Conservation (phyloP, 2,888 invertebrate genomes). For the Cataglyphis rosenhaueri region DNA sequence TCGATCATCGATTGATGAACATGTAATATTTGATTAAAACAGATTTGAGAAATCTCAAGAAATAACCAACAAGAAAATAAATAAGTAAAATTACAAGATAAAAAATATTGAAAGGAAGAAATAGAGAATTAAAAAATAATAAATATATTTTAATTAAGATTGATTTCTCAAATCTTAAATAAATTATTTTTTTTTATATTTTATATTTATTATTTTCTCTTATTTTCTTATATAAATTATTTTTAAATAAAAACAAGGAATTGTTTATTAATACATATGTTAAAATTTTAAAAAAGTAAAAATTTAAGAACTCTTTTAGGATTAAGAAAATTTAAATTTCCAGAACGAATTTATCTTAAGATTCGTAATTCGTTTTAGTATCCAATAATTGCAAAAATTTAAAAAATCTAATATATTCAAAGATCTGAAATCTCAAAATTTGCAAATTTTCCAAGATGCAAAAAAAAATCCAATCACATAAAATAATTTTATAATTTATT, state of each 20-base stretch:
- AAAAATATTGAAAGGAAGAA: not conserved
- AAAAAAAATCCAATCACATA: not conserved
- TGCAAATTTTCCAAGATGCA: not conserved
- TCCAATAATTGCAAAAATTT: not conserved
- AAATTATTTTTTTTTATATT: constrained; percentile 28
- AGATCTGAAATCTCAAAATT: not conserved
- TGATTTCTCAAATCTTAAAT: not conserved
- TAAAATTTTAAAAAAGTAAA: constrained; percentile 2
- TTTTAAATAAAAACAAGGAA: not conserved
- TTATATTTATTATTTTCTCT: too few relatives aligned
- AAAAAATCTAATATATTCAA: not conserved
- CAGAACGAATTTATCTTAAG: not conserved
- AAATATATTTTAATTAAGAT: constrained; percentile 9
- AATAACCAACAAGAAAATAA: not conserved
- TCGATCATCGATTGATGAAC: constrained; percentile 58
- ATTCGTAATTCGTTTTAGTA: not conserved
- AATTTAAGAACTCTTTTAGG: not conserved
- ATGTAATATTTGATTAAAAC: constrained; percentile 37
- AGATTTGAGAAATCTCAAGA: not conserved
- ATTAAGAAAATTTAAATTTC: not conserved
- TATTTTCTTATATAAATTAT: too few relatives aligned
- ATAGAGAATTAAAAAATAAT: not conserved
- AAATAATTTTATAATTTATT: constrained; percentile 2
- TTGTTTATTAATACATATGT: not conserved
- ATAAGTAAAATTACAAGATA: not conserved